Conservation (phyloP, 2,888 invertebrate species). For the Drosophila affinis region DNA sequence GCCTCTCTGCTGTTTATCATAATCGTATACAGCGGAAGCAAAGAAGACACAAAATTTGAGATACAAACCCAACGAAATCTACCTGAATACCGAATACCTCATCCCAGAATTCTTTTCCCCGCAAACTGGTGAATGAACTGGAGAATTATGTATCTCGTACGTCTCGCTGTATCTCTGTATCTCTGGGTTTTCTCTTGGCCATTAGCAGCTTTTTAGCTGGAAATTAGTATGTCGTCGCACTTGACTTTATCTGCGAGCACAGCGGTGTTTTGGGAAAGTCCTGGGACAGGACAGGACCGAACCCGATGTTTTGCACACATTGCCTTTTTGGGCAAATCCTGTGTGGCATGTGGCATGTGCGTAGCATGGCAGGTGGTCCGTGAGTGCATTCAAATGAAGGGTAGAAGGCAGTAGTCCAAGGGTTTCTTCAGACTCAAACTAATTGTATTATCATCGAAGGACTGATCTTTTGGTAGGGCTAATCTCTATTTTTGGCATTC, state of each 20-base stretch:
- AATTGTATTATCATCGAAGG: not conserved
- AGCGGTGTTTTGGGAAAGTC: conserved; percentile 60
- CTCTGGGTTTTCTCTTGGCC: conserved; percentile 26
- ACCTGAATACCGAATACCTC: conserved; percentile 51
- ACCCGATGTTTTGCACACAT: conserved; percentile 53
- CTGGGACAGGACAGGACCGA: conserved; percentile 14
- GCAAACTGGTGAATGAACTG: conserved; percentile 63
- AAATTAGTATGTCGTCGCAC: conserved; percentile 53
- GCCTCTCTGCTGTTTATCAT: conserved; percentile 52
- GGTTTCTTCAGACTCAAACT: too few species aligned
- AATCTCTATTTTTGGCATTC: too few species aligned
- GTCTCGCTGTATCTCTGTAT: conserved; percentile 2
- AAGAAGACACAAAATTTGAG: conserved; percentile 22
- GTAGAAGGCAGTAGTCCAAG: not conserved
- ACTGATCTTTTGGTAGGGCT: not conserved
- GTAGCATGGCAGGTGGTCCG: conserved; percentile 47
- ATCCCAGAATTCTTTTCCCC: conserved; percentile 2
- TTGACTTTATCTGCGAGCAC: conserved; percentile 65
- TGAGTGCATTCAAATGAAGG: not conserved
- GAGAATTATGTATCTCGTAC: conserved; percentile 20
- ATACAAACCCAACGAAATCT: conserved; percentile 50
- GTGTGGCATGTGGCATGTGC: conserved; percentile 31
- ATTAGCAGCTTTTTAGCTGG: conserved; percentile 72
- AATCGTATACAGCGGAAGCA: conserved; percentile 69
- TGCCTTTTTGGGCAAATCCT: conserved; percentile 57